A percentile compares a stretch with the other conserved stretches of the same genome.
These are phyloP conservation scores for Rhagonycha lutea DNA, from an alignment of 2,888 invertebrate species.

Conservation along the genomic window DNA sequence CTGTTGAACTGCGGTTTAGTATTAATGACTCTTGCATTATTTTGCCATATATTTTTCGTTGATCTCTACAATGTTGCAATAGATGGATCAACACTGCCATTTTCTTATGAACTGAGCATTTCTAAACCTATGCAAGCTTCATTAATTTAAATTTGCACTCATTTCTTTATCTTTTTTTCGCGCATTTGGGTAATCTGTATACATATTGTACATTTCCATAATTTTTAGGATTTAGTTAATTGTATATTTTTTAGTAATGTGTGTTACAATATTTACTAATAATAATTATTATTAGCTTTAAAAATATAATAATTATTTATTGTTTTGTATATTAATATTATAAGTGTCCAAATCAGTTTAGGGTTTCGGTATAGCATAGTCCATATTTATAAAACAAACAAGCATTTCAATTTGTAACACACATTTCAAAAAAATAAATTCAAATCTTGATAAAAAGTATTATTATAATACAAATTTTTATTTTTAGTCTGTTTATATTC, in stretches of 20 bases:
- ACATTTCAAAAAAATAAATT: constrained; percentile 22
- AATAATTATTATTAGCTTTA: constrained; percentile 3
- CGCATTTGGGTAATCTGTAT: constrained; percentile 24
- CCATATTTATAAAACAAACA: constrained; percentile 5
- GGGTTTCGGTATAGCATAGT: constrained; percentile 10
- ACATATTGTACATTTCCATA: constrained; percentile 39
- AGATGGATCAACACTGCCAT: constrained; percentile 47
- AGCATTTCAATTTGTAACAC: constrained; percentile 18
- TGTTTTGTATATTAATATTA: constrained; percentile 19
- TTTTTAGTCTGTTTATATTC: constrained; percentile 53
- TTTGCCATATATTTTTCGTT: constrained; percentile 30
- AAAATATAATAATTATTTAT: constrained; percentile 16
- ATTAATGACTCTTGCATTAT: constrained; percentile 35
- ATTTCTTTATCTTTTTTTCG: constrained; percentile 9
- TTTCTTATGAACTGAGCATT: constrained; percentile 33
- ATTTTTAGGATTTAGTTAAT: constrained; percentile 24
- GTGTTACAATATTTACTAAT: constrained; percentile 14
- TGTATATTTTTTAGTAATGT: constrained; percentile 24
- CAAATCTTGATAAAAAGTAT: constrained; percentile 26
- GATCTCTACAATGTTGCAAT: constrained; percentile 43
- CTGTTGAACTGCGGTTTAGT: constrained; percentile 2
- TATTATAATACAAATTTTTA: constrained; percentile 36
- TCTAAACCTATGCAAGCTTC: constrained; percentile 25
- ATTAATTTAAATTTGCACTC: constrained; percentile 19
- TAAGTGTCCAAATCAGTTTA: constrained; percentile 2